Conservation (phyloP, 2,888 invertebrate species). For the Aromia moschata region DNA sequence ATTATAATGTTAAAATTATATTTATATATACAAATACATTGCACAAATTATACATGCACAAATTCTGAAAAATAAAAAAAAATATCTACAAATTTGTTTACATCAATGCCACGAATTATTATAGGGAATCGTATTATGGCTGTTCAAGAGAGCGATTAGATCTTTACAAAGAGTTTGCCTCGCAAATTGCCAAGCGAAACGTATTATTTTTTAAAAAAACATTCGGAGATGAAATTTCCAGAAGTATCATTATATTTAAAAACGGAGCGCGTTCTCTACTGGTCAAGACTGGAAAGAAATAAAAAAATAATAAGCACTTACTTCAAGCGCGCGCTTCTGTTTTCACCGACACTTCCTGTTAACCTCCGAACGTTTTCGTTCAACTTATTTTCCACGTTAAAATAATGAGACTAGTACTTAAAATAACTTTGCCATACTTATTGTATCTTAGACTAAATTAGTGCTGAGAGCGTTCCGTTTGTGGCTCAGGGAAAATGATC, state of each 20-base stretch:
- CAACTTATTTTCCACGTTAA: slow-evolving; percentile 19
- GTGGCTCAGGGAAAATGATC: slow-evolving; percentile 60
- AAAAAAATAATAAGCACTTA: no score
- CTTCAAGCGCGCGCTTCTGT: no score
- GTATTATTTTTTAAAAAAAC: slow-evolving; percentile 11
- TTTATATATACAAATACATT: slow-evolving; percentile 41
- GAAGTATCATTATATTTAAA: no score
- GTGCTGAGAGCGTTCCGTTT: slow-evolving; percentile 50
- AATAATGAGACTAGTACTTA: slow-evolving; percentile 46
- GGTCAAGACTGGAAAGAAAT: no score
- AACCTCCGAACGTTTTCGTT: neutral
- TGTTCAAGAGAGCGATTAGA: neutral
- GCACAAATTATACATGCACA: slow-evolving; percentile 42
- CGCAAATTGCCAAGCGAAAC: slow-evolving; percentile 3
- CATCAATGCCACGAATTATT: slow-evolving; percentile 6
- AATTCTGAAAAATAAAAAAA: slow-evolving; percentile 26
- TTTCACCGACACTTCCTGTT: no score
- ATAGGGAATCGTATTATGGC: neutral
- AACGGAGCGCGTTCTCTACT: no score
- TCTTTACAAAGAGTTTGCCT: slow-evolving; percentile 1
- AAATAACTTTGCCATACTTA: slow-evolving; percentile 33
- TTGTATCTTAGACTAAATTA: slow-evolving; percentile 52
- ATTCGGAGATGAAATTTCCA: no score
- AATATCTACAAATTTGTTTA: slow-evolving; percentile 35
- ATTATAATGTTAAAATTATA: slow-evolving; percentile 45